Evolutionary conservation across 1,140 invertebrate genomes (phyloP).

Genomic region (Ceratosolen solmsi): DNA sequence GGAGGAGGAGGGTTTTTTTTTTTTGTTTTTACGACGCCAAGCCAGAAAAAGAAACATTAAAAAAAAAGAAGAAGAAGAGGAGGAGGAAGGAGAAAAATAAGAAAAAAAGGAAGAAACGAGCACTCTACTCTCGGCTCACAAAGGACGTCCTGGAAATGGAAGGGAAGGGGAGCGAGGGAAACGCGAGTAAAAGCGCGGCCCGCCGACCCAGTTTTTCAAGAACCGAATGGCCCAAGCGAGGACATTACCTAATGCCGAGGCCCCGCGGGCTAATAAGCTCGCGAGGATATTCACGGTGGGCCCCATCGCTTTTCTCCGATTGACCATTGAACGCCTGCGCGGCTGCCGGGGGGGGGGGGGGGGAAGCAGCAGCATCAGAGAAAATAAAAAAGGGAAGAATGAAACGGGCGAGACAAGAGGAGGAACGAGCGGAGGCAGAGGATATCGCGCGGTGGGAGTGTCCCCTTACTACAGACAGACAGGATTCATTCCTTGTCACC

Average conservation of each 20-base stretch:
- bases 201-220: constrained; percentile 39
- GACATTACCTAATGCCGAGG: constrained; percentile 18
- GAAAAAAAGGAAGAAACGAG: not conserved
- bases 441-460: constrained; percentile 22
- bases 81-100: not conserved
- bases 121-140: not conserved
- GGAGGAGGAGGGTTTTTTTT: no score
- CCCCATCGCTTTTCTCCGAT: not conserved
- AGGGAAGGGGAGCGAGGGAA: not conserved
- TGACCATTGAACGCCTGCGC: not conserved
- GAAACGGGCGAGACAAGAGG: not conserved
- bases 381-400: not conserved
- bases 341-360: not conserved
- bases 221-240: not conserved
- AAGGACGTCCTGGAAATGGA: not conserved
- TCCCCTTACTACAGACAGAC: constrained; percentile 31
- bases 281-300: constrained; percentile 8
- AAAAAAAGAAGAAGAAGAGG: not conserved
- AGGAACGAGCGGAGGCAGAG: no score
- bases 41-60: not conserved
- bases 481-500: constrained; percentile 9
- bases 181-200: not conserved
- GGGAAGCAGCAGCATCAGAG: not conserved
- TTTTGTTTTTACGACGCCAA: no score
- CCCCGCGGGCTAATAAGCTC: constrained; percentile 28